A percentile compares a stretch with the other conserved stretches of the same genome.
Evolutionary conservation across 2,797 vertebrate genomes (phyloP).

Genomic region (Corythornis leucogaster): DNA sequence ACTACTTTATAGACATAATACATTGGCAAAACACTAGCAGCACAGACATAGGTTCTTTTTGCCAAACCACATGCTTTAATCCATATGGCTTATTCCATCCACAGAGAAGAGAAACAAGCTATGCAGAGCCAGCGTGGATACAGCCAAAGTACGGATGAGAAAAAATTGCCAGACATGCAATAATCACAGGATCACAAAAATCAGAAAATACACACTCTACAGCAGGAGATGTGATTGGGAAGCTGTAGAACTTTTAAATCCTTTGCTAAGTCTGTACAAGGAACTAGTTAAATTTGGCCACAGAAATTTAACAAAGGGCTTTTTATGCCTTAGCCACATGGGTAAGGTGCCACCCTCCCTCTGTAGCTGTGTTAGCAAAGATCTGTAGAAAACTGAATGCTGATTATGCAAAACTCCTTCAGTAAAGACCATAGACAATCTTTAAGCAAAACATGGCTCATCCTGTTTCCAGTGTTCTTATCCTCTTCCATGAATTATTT

Average conservation of each 20-base stretch:
- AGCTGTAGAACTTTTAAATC: neutral
- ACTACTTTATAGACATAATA: neutral
- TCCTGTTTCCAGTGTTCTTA: neutral
- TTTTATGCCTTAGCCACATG: neutral
- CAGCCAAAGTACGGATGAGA: neutral
- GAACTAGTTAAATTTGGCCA: neutral
- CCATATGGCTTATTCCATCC: neutral
- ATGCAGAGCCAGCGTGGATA: neutral
- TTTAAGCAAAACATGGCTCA: neutral
- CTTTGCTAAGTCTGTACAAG: neutral
- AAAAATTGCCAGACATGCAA: neutral
- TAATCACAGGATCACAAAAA: neutral
- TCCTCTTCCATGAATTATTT: neutral
- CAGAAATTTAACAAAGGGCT: neutral
- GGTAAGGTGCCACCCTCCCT: neutral
- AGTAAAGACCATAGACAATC: neutral
- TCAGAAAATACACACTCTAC: neutral
- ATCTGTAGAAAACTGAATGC: neutral
- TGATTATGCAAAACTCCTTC: neutral
- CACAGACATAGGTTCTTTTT: neutral
- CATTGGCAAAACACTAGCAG: neutral
- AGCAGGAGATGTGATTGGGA: neutral
- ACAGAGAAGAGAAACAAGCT: neutral
- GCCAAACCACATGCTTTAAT: slow-evolving; percentile 1
- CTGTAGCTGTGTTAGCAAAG: neutral